Evolutionary conservation across 2,797 vertebrate genomes (phyloP), one percentile per base, ranked within the genome.

Genomic region (Dermochelys coriacea): DNA sequence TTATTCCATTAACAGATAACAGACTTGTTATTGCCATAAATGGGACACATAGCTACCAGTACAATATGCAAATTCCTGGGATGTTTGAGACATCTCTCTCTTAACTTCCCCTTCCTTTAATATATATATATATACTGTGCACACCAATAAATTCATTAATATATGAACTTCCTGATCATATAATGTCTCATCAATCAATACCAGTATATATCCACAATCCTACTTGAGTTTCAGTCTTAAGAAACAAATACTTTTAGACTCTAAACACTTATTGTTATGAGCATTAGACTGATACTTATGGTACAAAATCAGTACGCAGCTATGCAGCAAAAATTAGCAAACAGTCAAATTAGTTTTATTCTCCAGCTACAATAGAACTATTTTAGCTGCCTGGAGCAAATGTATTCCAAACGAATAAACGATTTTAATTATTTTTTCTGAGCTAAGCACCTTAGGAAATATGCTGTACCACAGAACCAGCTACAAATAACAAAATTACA

Each of bases 21-120:
- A 81, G 59, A 89, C 91, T 90, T 96, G 94, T 75, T 74, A 96
- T 96, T 96, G 90, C 96, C 97, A 93, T 97, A 97, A 96, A 97
- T 96, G 97, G 97, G 96, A 95, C 94, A 93, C 82, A 41, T 23
- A 91, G 74, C 19, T 96, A 88, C 91, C 89, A 95, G 90, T 41
- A 92, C 90, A 96, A 96, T 93, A 91, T 0, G 21, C 96, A 96
- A 97, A 97, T 97, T 97, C 96, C 91, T 96, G 93, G 87, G 93
- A 96, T 96, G 90, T 82, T 93, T 94, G 84, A 93, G 87, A 75
- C 96, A 89, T 92, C 71, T 61, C 95, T 96, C 82, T 89, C 86
- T 93, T 81, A 90, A 86, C 59, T 87, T 92, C 94, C 82, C 96
- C 88, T 94, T 90, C 87, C 82, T 81, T 95, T 94, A 95, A 86